Percentiles rank a stretch among this genome's conserved stretches.
Conservation (phyloP, 2,888 invertebrate species). For the Synanthedon tipuliformis region DNA sequence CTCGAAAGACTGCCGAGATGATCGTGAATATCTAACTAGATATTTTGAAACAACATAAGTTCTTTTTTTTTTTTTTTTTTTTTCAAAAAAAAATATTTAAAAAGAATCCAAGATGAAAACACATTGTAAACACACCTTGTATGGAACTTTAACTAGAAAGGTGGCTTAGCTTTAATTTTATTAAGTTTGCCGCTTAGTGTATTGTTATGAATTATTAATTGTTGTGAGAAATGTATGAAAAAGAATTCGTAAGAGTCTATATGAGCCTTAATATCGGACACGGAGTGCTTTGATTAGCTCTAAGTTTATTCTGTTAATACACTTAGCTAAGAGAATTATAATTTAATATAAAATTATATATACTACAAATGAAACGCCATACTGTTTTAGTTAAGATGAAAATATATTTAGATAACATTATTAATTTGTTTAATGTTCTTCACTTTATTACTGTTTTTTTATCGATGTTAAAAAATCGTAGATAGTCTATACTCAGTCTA, state of each 20-base stretch:
- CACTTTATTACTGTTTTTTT: conserved; percentile 30
- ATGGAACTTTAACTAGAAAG: conserved; percentile 35
- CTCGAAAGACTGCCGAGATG: conserved; percentile 34
- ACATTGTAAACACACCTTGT: conserved; percentile 2
- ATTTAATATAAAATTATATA: conserved; percentile 25
- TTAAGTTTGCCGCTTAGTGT: conserved; percentile 54
- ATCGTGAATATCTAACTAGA: conserved; percentile 14
- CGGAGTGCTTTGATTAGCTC: conserved; percentile 27
- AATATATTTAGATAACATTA: background rate
- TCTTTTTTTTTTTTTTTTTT: too few species aligned
- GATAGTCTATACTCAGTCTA: conserved; percentile 42
- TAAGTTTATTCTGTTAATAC: conserved; percentile 52
- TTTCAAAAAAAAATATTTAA: too few species aligned
- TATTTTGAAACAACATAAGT: too few species aligned
- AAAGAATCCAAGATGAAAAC: too few species aligned
- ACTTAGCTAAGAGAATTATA: conserved; percentile 35
- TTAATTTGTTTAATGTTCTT: conserved; percentile 12
- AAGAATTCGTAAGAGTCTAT: conserved; percentile 25
- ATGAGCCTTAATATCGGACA: conserved; percentile 54
- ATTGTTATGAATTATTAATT: conserved; percentile 57
- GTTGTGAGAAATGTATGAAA: conserved; percentile 44
- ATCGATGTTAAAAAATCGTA: conserved; percentile 30
- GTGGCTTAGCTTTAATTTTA: conserved; percentile 50
- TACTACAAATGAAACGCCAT: conserved; percentile 32
- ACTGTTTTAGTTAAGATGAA: conserved; percentile 17